A percentile compares a stretch with the other conserved stretches of the same genome.
These are phyloP conservation scores for Aurelia aurita DNA, from an alignment of 30 jellyfish, hydroid and myxozoan species.

Conservation along the genomic window DNA sequence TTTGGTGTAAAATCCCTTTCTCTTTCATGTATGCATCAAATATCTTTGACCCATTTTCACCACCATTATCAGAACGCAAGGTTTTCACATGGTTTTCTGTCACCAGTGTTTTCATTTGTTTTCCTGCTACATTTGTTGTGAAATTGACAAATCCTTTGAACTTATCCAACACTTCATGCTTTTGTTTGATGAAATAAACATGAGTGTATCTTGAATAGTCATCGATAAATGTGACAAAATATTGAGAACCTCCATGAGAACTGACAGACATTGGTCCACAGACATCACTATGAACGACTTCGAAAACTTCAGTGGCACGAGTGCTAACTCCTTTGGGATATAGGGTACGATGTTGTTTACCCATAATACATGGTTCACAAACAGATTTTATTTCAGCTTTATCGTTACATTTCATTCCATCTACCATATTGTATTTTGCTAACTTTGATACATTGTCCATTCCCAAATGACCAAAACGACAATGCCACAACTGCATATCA, in stretches of 20 bases:
- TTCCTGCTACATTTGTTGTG: constrained; percentile 18
- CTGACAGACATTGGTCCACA: constrained; percentile 37
- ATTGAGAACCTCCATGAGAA: constrained; percentile 37
- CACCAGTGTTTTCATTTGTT: too few relatives aligned
- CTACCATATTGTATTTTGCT: too few relatives aligned
- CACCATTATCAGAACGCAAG: constrained; percentile 56
- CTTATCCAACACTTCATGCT: constrained; percentile 52
- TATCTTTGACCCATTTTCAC: constrained; percentile 36
- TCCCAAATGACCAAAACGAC: too few relatives aligned
- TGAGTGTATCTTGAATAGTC: constrained; percentile 20
- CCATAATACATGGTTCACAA: constrained; percentile 53
- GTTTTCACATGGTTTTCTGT: too few relatives aligned
- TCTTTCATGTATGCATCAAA: constrained; percentile 26
- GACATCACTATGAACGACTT: constrained; percentile 33
- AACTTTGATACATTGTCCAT: too few relatives aligned
- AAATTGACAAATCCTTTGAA: constrained; percentile 40
- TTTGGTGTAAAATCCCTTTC: constrained; percentile 22
- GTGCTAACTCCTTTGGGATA: constrained; percentile 14
- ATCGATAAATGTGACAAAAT: constrained; percentile 40
- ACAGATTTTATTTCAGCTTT: neutral
- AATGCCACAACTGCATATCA: too few relatives aligned
- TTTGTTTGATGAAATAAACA: constrained; percentile 31
- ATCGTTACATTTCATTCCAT: constrained; percentile 26
- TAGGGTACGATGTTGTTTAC: constrained; percentile 47
- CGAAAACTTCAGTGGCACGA: constrained; percentile 33